These are phyloP conservation scores for Pachyrhynchus sulphureomaculatus DNA, from an alignment of 1,140 invertebrate genomes.

Conservation along the genomic window DNA sequence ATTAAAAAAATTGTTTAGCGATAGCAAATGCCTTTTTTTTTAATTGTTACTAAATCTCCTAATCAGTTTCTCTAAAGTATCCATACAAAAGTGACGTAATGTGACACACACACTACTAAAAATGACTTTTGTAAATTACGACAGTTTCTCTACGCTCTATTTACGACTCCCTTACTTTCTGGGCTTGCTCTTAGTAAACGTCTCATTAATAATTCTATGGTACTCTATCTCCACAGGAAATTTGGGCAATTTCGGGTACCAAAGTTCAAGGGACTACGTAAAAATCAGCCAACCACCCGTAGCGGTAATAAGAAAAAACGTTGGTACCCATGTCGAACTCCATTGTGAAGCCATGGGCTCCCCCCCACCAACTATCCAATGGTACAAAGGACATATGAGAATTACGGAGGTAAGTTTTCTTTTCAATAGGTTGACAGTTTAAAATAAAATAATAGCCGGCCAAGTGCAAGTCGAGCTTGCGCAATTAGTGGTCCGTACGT, in stretches of 20 bases:
- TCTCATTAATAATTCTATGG: constrained; percentile 6
- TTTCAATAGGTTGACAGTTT: constrained; percentile 1
- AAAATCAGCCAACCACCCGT: constrained; percentile 55
- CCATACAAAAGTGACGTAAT: no score
- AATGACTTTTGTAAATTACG: no score
- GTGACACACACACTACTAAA: no score
- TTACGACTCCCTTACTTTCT: neutral
- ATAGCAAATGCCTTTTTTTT: no score
- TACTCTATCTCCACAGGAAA: constrained; percentile 8
- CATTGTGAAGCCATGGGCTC: constrained; percentile 68
- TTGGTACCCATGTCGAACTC: constrained; percentile 60
- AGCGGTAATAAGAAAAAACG: constrained; percentile 46
- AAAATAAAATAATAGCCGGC: no score
- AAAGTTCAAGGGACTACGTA: constrained; percentile 52
- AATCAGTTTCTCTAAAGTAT: no score
- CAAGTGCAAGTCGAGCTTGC: no score
- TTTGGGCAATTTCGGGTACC: constrained; percentile 6
- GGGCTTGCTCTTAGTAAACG: neutral
- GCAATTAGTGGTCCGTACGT: no score
- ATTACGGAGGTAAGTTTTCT: constrained; percentile 57
- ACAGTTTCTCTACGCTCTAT: no score
- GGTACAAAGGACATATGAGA: constrained; percentile 63
- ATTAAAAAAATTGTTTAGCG: no score
- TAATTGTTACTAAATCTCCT: no score
- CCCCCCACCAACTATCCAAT: constrained; percentile 67